Conservation (phyloP, 2,797 vertebrate genomes). For the Gymnodraco acuticeps region DNA sequence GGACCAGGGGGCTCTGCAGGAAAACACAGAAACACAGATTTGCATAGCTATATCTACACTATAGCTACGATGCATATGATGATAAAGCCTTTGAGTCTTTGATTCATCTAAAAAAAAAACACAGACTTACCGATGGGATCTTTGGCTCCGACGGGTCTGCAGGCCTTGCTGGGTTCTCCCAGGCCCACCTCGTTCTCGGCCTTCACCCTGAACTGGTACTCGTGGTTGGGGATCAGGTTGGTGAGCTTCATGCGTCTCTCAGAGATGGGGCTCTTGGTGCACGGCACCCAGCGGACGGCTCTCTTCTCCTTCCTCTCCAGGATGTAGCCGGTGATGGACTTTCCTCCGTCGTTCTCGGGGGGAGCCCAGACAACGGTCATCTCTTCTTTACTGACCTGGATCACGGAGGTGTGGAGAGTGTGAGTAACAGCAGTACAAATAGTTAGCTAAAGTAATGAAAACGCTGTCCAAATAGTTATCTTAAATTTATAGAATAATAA, state of each 20-base stretch:
- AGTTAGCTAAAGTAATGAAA: too few species aligned
- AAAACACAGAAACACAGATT: background rate
- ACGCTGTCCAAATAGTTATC: too few species aligned
- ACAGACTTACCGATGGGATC: slow-evolving; percentile 93
- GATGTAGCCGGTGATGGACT: slow-evolving; percentile 98
- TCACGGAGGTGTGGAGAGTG: slow-evolving; percentile 5
- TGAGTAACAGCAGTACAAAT: background rate
- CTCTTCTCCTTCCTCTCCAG: slow-evolving; percentile 97
- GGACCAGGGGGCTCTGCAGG: slow-evolving; percentile 95
- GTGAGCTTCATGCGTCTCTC: slow-evolving; percentile 96
- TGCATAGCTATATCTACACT: too few species aligned
- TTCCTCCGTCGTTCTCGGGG: slow-evolving; percentile 97
- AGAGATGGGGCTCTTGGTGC: slow-evolving; percentile 94
- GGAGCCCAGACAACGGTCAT: slow-evolving; percentile 99
- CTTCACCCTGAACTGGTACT: slow-evolving; percentile 99
- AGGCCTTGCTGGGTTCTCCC: slow-evolving; percentile 96
- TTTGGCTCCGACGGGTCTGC: slow-evolving; percentile 95
- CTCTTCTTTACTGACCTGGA: slow-evolving; percentile 91
- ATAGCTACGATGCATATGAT: too few species aligned
- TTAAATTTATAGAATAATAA: too few species aligned
- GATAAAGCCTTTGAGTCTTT: too few species aligned
- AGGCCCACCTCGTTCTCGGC: slow-evolving; percentile 98
- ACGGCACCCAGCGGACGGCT: slow-evolving; percentile 93
- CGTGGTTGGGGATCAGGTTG: slow-evolving; percentile 95
- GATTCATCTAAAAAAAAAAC: background rate